Conservation (phyloP, 2,113 vertebrate species). For the Chloropsis hardwickii region DNA sequence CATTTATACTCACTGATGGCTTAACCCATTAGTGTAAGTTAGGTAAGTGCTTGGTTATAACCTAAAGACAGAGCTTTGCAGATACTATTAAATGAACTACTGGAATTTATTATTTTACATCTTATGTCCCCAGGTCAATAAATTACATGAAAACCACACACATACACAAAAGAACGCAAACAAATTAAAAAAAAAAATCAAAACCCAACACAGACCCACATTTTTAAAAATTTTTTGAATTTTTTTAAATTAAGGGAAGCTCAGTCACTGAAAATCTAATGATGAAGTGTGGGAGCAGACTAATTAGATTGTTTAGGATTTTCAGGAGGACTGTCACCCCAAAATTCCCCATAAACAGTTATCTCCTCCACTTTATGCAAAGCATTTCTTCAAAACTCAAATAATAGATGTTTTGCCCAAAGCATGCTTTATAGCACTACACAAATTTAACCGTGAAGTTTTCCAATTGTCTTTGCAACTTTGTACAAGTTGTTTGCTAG, state of each 20-base stretch:
- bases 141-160: background rate
- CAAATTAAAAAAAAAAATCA: background rate
- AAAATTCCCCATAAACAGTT: background rate
- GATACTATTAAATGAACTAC: background rate
- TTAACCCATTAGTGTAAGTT: background rate
- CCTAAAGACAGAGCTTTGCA: background rate
- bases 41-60: background rate
- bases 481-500: background rate
- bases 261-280: background rate
- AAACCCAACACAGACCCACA: background rate
- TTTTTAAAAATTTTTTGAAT: background rate
- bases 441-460: background rate
- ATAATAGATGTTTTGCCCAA: background rate
- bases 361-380: background rate
- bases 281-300: background rate
- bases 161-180: background rate
- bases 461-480: background rate
- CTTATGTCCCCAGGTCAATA: background rate
- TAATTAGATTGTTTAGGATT: accelerated
- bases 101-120: background rate
- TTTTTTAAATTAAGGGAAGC: background rate
- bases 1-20: background rate
- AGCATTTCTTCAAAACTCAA: background rate
- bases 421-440: background rate
- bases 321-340: background rate